These are phyloP conservation scores for Hydropotes inermis DNA, from an alignment of 2,113 vertebrate genomes.

Conservation along the genomic window DNA sequence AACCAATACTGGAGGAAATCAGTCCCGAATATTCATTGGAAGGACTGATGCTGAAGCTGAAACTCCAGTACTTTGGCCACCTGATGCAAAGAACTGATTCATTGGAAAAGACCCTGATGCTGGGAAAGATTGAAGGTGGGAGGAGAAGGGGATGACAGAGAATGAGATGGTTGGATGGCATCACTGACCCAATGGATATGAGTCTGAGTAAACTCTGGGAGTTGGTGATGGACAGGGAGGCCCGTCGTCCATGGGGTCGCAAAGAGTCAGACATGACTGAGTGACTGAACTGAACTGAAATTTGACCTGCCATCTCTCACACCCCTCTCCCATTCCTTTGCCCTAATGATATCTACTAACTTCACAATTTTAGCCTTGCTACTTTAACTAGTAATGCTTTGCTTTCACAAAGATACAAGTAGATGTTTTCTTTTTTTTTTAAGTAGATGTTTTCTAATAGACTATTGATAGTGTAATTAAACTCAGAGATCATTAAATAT, in stretches of 20 bases:
- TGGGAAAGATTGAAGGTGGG: background rate
- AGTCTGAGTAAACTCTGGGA: background rate
- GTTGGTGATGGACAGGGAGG: background rate
- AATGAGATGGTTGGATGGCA: background rate
- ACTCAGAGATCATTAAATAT: slow-evolving; percentile 19
- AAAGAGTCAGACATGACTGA: background rate
- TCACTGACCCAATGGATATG: background rate
- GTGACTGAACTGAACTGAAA: background rate
- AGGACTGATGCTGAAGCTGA: background rate
- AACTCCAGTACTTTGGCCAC: background rate
- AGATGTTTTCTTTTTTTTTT: background rate
- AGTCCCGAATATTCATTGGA: background rate
- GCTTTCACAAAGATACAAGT: background rate
- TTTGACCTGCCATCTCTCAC: background rate
- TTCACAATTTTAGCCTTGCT: background rate
- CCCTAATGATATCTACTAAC: background rate
- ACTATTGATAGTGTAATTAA: slow-evolving; percentile 2
- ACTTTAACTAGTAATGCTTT: slow-evolving; percentile 1
- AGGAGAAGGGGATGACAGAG: background rate
- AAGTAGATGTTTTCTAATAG: background rate
- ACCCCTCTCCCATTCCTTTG: background rate
- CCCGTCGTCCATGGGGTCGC: accelerated
- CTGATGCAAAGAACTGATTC: background rate
- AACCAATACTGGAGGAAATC: background rate
- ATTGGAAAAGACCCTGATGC: background rate